These are phyloP conservation scores for Cynopterus brachyotis DNA, from an alignment of 2,113 vertebrate species.

Conservation along the genomic window DNA sequence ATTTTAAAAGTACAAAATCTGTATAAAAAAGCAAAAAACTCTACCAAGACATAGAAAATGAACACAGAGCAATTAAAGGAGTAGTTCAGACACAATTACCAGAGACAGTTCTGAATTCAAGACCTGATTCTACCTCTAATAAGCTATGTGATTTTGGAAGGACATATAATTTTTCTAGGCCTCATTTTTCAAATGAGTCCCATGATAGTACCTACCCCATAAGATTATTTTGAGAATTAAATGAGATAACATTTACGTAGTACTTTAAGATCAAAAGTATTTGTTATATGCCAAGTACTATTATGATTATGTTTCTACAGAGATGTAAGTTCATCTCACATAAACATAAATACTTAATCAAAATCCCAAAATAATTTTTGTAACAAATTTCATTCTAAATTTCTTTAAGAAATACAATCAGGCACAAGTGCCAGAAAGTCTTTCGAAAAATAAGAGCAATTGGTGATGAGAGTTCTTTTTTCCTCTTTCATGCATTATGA, in stretches of 20 bases:
- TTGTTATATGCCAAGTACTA: neutral
- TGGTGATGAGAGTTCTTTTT: neutral
- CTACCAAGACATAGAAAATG: neutral
- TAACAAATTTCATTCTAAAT: neutral
- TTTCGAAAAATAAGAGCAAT: neutral
- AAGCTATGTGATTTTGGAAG: neutral
- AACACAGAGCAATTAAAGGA: neutral
- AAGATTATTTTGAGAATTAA: neutral
- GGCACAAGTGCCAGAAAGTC: neutral
- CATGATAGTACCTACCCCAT: neutral
- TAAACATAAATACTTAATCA: neutral
- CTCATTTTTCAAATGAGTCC: neutral
- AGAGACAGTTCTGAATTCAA: neutral
- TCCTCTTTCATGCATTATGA: neutral
- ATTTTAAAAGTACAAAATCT: constrained; percentile 2
- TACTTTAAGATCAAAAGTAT: neutral
- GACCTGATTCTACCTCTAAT: neutral
- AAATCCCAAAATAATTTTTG: neutral
- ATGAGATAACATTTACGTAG: neutral
- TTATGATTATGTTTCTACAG: neutral
- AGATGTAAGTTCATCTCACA: neutral
- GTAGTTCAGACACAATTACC: neutral
- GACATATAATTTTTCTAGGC: neutral
- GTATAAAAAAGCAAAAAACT: neutral
- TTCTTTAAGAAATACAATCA: constrained; percentile 4